These are phyloP conservation scores for Apodemus agrarius DNA, from an alignment of 2,797 vertebrate genomes.

Conservation along the genomic window DNA sequence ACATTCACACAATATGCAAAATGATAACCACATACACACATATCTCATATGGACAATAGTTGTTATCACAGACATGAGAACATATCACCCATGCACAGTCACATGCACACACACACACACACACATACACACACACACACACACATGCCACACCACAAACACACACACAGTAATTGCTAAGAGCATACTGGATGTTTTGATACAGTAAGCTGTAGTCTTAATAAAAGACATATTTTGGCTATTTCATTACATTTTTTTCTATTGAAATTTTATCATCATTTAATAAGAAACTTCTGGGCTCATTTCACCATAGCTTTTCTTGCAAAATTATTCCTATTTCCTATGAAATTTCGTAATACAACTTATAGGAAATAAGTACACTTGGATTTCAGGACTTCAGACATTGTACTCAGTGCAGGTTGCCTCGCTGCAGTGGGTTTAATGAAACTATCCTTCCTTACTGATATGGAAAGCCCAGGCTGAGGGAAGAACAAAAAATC, in stretches of 20 bases:
- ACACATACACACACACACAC: not conserved
- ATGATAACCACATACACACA: not conserved
- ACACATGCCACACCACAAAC: not conserved
- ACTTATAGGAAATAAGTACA: not conserved
- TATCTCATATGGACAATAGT: not conserved
- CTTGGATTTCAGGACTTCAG: not conserved
- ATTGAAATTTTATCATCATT: conserved; percentile 25
- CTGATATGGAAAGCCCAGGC: not conserved
- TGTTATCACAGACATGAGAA: not conserved
- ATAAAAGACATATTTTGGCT: not conserved
- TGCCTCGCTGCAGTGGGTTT: not conserved
- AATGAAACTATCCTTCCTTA: not conserved
- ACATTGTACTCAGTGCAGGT: not conserved
- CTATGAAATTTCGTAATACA: conserved; percentile 15
- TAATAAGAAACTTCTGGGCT: conserved; percentile 22
- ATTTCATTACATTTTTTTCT: conserved; percentile 10
- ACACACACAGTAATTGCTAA: not conserved
- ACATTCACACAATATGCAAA: not conserved
- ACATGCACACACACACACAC: not conserved
- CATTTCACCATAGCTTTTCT: conserved; percentile 19
- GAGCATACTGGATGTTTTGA: not conserved
- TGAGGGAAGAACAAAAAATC: not conserved
- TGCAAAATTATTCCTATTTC: conserved; percentile 34
- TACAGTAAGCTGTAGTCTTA: not conserved
- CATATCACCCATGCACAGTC: not conserved